Conservation (phyloP, 2,888 invertebrate species). For the Erannis defoliaria region DNA sequence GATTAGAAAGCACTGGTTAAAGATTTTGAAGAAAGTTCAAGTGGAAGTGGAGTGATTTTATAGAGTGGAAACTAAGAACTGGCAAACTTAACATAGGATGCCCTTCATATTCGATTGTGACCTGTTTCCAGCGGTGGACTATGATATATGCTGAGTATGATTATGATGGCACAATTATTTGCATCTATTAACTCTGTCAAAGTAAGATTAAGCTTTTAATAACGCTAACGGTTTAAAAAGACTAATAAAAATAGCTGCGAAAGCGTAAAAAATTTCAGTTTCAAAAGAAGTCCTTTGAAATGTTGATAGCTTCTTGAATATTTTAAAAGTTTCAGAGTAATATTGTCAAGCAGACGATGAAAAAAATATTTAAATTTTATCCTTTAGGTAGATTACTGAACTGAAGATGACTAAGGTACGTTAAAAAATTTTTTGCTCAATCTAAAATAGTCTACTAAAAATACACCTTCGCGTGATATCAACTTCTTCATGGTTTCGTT, state of each 20-base stretch:
- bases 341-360: not conserved
- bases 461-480: constrained; percentile 9
- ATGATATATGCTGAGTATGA: too few relatives aligned
- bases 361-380: constrained; percentile 17
- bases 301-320: constrained; percentile 19
- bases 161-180: too few relatives aligned
- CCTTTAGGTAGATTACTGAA: constrained; percentile 9
- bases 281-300: constrained; percentile 5
- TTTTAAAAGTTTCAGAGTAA: constrained; percentile 6
- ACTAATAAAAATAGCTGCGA: not conserved
- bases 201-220: not conserved
- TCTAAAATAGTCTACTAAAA: constrained; percentile 14
- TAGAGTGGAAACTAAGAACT: too few relatives aligned
- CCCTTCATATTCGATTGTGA: too few relatives aligned
- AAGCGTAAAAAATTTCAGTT: constrained; percentile 2
- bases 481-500: constrained; percentile 42
- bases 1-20: too few relatives aligned
- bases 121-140: too few relatives aligned
- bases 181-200: not conserved
- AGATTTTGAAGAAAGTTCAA: too few relatives aligned
- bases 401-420: constrained; percentile 8
- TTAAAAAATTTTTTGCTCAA: constrained; percentile 7
- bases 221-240: not conserved
- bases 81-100: too few relatives aligned
- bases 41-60: too few relatives aligned